Evolutionary conservation across 2,888 invertebrate genomes (phyloP).

Genomic region (Idaea biselata): DNA sequence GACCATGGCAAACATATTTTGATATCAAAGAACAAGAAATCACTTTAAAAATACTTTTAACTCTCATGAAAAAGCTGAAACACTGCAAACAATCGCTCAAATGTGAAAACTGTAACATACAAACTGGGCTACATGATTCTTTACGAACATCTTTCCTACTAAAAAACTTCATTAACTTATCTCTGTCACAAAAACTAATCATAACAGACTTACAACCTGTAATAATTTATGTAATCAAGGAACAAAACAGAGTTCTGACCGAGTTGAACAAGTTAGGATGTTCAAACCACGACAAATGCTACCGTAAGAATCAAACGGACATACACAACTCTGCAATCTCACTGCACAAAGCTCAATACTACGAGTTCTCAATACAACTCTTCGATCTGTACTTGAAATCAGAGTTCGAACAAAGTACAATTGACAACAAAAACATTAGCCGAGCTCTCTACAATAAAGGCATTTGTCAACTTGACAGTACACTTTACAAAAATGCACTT

Average conservation of each 20-base stretch:
- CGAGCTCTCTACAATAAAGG: constrained; percentile 66
- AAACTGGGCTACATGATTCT: constrained; percentile 58
- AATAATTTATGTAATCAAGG: constrained; percentile 36
- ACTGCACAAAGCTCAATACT: constrained; percentile 50
- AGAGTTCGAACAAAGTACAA: constrained; percentile 40
- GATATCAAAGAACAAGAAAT: constrained; percentile 34
- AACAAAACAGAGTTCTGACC: constrained; percentile 49
- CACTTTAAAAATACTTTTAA: constrained; percentile 49
- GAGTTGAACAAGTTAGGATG: constrained; percentile 48
- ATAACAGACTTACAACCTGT: constrained; percentile 35
- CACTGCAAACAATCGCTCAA: constrained; percentile 50
- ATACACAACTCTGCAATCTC: constrained; percentile 63
- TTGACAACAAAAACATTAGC: constrained; percentile 53
- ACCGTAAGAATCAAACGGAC: constrained; percentile 58
- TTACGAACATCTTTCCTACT: constrained; percentile 53
- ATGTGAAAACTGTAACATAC: constrained; percentile 59
- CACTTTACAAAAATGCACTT: constrained; percentile 50
- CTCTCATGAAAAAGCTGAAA: constrained; percentile 44
- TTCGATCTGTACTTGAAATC: constrained; percentile 57
- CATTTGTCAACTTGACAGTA: constrained; percentile 61
- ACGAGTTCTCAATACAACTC: constrained; percentile 54
- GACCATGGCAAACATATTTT: constrained; percentile 28
- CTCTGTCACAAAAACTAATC: constrained; percentile 34
- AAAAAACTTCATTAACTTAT: constrained; percentile 47
- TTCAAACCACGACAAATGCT: constrained; percentile 52